Conservation (phyloP, 2,888 invertebrate genomes). For the Agrochola macilenta region DNA sequence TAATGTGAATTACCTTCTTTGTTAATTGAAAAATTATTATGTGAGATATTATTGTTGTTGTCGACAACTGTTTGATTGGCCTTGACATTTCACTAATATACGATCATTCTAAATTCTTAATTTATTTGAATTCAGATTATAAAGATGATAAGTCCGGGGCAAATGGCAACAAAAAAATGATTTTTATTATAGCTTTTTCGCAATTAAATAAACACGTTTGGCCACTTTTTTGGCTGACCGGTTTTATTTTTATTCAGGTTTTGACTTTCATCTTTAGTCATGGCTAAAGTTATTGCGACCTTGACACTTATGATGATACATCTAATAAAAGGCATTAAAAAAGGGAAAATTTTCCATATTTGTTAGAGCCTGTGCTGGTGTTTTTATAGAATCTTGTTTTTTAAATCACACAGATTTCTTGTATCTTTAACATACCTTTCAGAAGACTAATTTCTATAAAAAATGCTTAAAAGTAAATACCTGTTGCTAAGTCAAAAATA, state of each 20-base stretch:
- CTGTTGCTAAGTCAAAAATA: not conserved
- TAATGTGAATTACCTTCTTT: conserved; percentile 26
- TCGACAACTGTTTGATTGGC: conserved; percentile 17
- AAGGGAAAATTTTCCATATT: not conserved
- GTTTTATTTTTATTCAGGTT: conserved; percentile 26
- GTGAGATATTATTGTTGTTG: conserved; percentile 28
- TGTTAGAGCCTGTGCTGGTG: not conserved
- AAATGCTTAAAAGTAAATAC: not conserved
- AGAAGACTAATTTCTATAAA: conserved; percentile 10
- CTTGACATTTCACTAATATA: conserved; percentile 54
- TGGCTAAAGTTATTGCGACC: conserved; percentile 8
- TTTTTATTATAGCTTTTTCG: conserved; percentile 26
- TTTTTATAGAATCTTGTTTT: conserved; percentile 1
- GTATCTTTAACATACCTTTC: not conserved
- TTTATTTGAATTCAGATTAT: conserved; percentile 41
- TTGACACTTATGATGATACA: conserved; percentile 22
- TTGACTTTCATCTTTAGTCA: conserved; percentile 38
- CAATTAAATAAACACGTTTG: conserved; percentile 29
- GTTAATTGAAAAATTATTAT: conserved; percentile 44
- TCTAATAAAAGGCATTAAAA: not conserved
- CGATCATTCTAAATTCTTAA: conserved; percentile 26
- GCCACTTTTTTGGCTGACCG: conserved; percentile 15
- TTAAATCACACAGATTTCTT: not conserved
- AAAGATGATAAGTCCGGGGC: conserved; percentile 16
- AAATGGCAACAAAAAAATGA: conserved; percentile 11